These are phyloP conservation scores for Chinchilla lanigera DNA, from an alignment of 2,113 vertebrate species.

Conservation along the genomic window DNA sequence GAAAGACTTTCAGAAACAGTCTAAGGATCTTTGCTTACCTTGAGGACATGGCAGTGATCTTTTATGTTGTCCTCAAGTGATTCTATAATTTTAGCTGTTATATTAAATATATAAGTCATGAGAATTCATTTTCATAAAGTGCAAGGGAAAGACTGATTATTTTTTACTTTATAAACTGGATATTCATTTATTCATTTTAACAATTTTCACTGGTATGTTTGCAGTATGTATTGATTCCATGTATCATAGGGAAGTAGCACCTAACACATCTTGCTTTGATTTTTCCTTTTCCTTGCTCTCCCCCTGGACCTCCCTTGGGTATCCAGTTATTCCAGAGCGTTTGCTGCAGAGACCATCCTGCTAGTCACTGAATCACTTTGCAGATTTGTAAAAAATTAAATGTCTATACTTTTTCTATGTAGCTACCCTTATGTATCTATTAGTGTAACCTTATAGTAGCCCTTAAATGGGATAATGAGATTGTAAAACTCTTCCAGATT, in stretches of 20 bases:
- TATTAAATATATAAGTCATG: background rate
- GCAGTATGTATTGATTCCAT: background rate
- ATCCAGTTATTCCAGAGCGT: background rate
- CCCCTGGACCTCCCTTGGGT: background rate
- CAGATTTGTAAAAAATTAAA: background rate
- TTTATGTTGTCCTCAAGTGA: background rate
- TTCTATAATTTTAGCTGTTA: background rate
- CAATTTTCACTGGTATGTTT: background rate
- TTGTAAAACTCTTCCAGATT: background rate
- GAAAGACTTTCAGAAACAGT: background rate
- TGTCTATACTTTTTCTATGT: background rate
- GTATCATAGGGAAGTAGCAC: background rate
- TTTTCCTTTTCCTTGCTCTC: background rate
- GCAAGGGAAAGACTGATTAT: background rate
- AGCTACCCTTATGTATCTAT: background rate
- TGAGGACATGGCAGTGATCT: background rate
- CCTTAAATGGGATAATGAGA: background rate
- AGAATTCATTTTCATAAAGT: background rate
- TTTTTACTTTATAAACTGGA: background rate
- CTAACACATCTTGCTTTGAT: background rate
- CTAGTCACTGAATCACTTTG: background rate
- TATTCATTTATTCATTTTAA: background rate
- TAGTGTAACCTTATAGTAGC: background rate
- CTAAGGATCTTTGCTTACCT: background rate
- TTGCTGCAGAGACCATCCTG: background rate